These are phyloP conservation scores for Myrmecophaga tridactyla DNA, from an alignment of 2,113 vertebrate genomes.

Conservation along the genomic window DNA sequence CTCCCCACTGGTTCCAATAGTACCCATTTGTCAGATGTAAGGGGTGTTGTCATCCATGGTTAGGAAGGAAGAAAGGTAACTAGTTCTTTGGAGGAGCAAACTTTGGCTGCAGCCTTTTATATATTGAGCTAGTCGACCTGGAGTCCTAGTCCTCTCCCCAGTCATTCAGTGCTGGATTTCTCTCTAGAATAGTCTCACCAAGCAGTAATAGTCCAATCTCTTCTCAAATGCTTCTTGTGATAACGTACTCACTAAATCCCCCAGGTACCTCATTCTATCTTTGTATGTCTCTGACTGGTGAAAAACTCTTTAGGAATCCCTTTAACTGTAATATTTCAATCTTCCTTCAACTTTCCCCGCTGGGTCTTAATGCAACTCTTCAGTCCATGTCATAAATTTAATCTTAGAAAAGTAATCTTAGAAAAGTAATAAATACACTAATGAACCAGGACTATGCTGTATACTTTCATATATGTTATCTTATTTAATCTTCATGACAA, in stretches of 20 bases:
- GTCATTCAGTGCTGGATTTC: not conserved
- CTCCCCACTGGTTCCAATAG: not conserved
- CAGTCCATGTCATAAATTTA: slow-evolving; percentile 1
- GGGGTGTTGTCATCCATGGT: not conserved
- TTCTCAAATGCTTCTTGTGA: slow-evolving; percentile 21
- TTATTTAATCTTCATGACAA: slow-evolving; percentile 1
- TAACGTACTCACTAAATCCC: not conserved
- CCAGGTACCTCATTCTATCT: not conserved
- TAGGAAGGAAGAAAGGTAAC: not conserved
- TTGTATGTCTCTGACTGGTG: slow-evolving; percentile 5
- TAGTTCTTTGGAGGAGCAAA: slow-evolving; percentile 6
- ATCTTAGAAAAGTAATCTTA: no score
- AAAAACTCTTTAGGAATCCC: not conserved
- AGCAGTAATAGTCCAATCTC: not conserved
- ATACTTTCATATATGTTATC: not conserved
- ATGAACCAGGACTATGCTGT: not conserved
- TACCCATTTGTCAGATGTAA: not conserved
- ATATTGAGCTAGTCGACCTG: not conserved
- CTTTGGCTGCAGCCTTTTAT: not conserved
- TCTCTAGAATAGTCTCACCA: slow-evolving; percentile 16
- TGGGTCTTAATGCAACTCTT: slow-evolving; percentile 30
- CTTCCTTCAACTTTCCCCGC: not conserved
- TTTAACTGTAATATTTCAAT: slow-evolving; percentile 8
- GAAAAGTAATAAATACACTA: slow-evolving; percentile 33
- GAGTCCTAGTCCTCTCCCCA: not conserved